These are phyloP conservation scores for Seladonia tumulorum DNA, from an alignment of 2,888 invertebrate genomes.

Conservation along the genomic window DNA sequence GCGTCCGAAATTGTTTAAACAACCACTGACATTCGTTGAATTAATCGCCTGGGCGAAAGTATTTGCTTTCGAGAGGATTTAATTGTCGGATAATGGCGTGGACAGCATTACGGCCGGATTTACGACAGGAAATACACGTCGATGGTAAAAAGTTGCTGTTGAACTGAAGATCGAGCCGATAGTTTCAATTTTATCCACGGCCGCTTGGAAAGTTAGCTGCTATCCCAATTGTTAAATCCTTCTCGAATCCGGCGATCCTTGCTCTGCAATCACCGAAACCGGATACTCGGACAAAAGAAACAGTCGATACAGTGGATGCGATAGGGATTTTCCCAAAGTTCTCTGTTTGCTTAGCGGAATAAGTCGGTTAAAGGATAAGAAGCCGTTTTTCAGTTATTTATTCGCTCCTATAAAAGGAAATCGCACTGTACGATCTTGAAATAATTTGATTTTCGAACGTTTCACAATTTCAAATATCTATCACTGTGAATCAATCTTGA, in stretches of 20 bases:
- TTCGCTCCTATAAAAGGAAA: neutral
- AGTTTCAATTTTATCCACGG: neutral
- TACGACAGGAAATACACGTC: neutral
- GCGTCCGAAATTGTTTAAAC: no score
- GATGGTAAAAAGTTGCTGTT: neutral
- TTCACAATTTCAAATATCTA: no score
- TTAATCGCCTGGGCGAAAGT: neutral
- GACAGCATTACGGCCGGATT: neutral
- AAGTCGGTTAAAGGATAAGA: neutral
- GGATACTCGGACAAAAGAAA: constrained; percentile 17
- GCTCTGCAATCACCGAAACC: constrained; percentile 18
- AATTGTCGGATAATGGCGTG: neutral
- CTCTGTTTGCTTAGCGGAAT: neutral
- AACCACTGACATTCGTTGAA: no score
- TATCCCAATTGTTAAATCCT: constrained; percentile 16
- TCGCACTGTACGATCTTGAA: no score
- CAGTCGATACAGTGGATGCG: neutral
- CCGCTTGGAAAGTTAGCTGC: constrained; percentile 1
- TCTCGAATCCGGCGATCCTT: constrained; percentile 8
- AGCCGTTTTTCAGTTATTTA: neutral
- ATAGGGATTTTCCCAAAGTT: neutral
- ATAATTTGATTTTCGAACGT: no score
- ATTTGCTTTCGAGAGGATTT: neutral
- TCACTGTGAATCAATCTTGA: no score
- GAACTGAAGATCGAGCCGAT: neutral